Conservation (phyloP, 2,113 vertebrate species). For the Stigmatopora argus region DNA sequence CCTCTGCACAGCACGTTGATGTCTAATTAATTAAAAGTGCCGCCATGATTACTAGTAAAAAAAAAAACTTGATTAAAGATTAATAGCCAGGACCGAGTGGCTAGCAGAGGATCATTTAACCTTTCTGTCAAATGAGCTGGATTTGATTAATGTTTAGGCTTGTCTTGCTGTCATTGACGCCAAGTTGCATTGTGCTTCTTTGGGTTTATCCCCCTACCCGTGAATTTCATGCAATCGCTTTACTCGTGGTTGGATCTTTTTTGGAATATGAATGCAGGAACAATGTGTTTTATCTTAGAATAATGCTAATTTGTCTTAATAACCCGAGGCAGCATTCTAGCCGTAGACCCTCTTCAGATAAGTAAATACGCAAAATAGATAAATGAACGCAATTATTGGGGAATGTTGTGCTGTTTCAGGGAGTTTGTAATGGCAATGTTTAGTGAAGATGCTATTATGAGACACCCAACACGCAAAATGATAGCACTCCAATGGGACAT, state of each 20-base stretch:
- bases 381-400: too few relatives aligned
- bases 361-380: too few relatives aligned
- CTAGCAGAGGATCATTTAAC: conserved; percentile 50
- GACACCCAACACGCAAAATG: too few relatives aligned
- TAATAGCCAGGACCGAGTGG: conserved; percentile 50
- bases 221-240: background rate
- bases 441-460: too few relatives aligned
- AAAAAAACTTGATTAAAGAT: conserved; percentile 35
- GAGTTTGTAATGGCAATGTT: too few relatives aligned
- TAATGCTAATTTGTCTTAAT: background rate
- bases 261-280: background rate
- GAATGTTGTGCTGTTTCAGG: too few relatives aligned
- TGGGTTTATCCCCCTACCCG: background rate
- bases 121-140: conserved; percentile 45
- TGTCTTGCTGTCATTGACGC: conserved; percentile 37
- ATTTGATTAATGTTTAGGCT: conserved; percentile 59
- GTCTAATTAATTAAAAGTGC: conserved; percentile 50
- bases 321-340: background rate
- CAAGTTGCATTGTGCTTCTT: conserved; percentile 12
- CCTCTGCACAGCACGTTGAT: conserved; percentile 38
- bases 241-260: background rate
- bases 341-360: too few relatives aligned
- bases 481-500: too few relatives aligned
- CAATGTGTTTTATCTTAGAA: background rate
- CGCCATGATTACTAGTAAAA: conserved; percentile 33